Evolutionary conservation across 2,797 vertebrate species (phyloP), one percentile per base, ranked within the genome.

Genomic region (Podarcis lilfordi): DNA sequence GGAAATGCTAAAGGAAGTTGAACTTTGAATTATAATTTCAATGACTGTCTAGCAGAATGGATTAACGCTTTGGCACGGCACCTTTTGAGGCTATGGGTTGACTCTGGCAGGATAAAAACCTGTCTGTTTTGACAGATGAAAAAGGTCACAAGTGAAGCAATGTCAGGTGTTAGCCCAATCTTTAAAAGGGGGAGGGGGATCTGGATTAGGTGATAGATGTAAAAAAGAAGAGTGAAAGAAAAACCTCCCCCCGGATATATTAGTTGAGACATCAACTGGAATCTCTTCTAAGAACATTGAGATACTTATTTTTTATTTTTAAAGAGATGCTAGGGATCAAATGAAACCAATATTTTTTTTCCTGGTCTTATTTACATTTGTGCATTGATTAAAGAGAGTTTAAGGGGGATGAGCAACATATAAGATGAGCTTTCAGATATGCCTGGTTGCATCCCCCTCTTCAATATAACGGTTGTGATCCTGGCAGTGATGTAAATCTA

Each of bases 1-100:
- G 95, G 96, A 97, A 97, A 97, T 96, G 94, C 68, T 92, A 96
- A 97, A 97, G 91, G 95, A 96, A 96, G 95, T 94, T 97, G 96
- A 96, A 97, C 95, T 97, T 97, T 97, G 95, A 97, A 97, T 96
- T 96, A 96, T 97, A 96, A 96, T 97, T 97, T 96, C 95, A 96
- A 87, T 95, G 94, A 95, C 95, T 96, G 94, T 95, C 95, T 95
- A 92, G 95, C 93, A 94, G 96, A 96, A 97, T 96, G 93, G 96
- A 97, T 96, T 96, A 95, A 95, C 95, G 92, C 90, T 94, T 55
- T 93, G 89, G 92, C 93, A 94, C 94, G 93, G 94, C 92, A 97
- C 94, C 95, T 97, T 95, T 75, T 94, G 96, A 96, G 96, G 92
- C 95, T 96, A 95, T 95, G 86, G 93, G 95, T 96, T 84, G 91